Percentiles rank a stretch among this genome's conserved stretches.
Conservation (phyloP, 2,797 vertebrate genomes). For the Tapera naevia region DNA sequence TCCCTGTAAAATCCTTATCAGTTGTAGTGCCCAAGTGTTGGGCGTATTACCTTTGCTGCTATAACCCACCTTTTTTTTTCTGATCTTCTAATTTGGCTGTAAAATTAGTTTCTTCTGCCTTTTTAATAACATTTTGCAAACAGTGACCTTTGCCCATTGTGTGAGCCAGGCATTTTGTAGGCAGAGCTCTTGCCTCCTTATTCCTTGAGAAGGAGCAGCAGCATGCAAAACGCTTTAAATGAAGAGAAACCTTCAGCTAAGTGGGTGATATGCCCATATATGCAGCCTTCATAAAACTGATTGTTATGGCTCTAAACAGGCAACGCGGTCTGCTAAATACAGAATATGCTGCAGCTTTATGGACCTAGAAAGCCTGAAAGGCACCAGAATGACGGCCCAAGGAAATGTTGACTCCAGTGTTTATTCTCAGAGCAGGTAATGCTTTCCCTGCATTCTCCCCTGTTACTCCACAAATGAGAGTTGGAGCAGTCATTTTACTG, state of each 20-base stretch:
- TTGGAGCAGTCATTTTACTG: neutral
- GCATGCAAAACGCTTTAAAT: neutral
- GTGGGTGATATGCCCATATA: neutral
- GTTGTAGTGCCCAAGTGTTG: neutral
- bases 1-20: neutral
- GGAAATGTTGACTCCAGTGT: neutral
- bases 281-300: neutral
- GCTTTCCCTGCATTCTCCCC: neutral
- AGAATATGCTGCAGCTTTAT: neutral
- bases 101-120: neutral
- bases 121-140: slow-evolving; percentile 11
- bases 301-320: neutral
- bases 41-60: neutral
- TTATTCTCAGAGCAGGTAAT: neutral
- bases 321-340: neutral
- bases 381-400: neutral
- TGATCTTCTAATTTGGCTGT: slow-evolving; percentile 16
- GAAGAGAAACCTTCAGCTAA: neutral
- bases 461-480: neutral
- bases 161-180: neutral
- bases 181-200: neutral
- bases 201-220: neutral
- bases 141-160: neutral
- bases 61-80: neutral
- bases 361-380: neutral